These are phyloP conservation scores for Plemyria rubiginata DNA, from an alignment of 2,888 invertebrate genomes.

Conservation along the genomic window DNA sequence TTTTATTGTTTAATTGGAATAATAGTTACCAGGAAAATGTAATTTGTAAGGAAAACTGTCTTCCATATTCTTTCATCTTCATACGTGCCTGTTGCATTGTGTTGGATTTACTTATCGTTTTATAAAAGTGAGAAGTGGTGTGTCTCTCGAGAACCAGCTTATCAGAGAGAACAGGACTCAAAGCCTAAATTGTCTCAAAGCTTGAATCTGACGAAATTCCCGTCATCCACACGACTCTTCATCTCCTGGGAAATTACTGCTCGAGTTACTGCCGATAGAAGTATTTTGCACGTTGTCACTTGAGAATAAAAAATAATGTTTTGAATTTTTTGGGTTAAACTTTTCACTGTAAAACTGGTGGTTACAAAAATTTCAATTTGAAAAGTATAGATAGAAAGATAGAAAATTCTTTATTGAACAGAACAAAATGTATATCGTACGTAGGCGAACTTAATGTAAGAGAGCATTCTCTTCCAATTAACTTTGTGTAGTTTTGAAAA, in stretches of 20 bases:
- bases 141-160: not conserved
- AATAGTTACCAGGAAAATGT: too few relatives aligned
- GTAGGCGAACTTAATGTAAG: too few relatives aligned
- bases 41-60: too few relatives aligned
- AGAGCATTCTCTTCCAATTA: too few relatives aligned
- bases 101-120: not conserved
- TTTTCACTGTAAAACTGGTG: not conserved
- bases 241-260: slow-evolving; percentile 43
- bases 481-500: too few relatives aligned
- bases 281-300: slow-evolving; percentile 15
- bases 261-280: slow-evolving; percentile 24
- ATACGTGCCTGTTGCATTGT: not conserved
- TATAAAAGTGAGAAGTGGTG: not conserved
- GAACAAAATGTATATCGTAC: too few relatives aligned
- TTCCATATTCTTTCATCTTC: not conserved
- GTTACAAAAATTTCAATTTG: too few relatives aligned
- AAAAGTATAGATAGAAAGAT: too few relatives aligned
- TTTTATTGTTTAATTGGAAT: too few relatives aligned
- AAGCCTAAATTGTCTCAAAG: slow-evolving; percentile 9
- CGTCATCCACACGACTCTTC: slow-evolving; percentile 36
- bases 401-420: too few relatives aligned
- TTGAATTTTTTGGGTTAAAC: not conserved
- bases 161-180: slow-evolving; percentile 4
- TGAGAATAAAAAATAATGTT: slow-evolving; percentile 3
- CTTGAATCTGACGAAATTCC: slow-evolving; percentile 20